phyloP scores from a whole-genome alignment of 2,888 invertebrate genomes.

The Xylophagus ater region DNA sequence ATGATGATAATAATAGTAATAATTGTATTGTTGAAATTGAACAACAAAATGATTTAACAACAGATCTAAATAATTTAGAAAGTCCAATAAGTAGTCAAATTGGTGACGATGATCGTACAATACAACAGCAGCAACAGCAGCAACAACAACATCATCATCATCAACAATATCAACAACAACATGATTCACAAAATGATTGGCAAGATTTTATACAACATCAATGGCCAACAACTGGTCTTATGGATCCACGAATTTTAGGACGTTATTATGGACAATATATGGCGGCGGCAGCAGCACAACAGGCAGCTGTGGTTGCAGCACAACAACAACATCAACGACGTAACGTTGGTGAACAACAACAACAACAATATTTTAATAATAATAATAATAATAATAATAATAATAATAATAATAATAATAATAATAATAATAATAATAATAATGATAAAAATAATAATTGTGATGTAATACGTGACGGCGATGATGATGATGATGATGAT shows the following conservation, averaged over 20 bases:
- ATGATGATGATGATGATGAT: too few relatives aligned
- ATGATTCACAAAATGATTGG: slow-evolving; percentile 15
- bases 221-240: slow-evolving; percentile 21
- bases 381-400: too few relatives aligned
- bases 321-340: too few relatives aligned
- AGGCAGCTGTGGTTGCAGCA: slow-evolving; percentile 18
- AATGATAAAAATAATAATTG: too few relatives aligned
- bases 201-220: slow-evolving; percentile 23
- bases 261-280: slow-evolving; percentile 36
- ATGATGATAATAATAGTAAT: not conserved
- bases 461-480: too few relatives aligned
- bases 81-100: slow-evolving; percentile 1
- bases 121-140: slow-evolving; percentile 1
- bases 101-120: slow-evolving; percentile 9
- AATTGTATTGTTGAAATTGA: not conserved
- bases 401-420: too few relatives aligned
- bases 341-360: too few relatives aligned
- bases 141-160: slow-evolving; percentile 10
- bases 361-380: too few relatives aligned
- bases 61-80: not conserved
- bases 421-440: too few relatives aligned
- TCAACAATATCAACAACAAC: slow-evolving; percentile 13
- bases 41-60: too few relatives aligned
- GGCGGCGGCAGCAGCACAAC: slow-evolving; percentile 30
- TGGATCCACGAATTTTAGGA: slow-evolving; percentile 32